Percentiles rank a stretch among this genome's conserved stretches.
phyloP scores from a whole-genome alignment of 2,797 vertebrate species.

The Dryobates pubescens region DNA sequence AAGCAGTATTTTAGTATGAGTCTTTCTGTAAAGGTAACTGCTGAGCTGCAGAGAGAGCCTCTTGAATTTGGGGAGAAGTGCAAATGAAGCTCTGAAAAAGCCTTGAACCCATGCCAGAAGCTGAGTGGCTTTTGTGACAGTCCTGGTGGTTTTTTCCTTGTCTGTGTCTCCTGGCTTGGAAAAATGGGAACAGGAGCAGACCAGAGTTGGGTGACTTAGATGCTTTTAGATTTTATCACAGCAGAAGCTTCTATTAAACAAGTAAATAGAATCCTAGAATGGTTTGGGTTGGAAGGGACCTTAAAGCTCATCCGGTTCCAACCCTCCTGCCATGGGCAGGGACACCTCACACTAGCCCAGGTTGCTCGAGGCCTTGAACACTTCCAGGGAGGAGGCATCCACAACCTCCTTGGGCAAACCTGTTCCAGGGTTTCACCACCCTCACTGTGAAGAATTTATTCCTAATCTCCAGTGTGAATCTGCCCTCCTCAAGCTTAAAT shows the following conservation, averaged over 20 bases:
- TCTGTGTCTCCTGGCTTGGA: not conserved
- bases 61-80: conserved; percentile 15
- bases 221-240: conserved; percentile 11
- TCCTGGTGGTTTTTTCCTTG: not conserved
- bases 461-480: too few relatives aligned
- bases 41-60: not conserved
- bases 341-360: too few relatives aligned
- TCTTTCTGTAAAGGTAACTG: conserved; percentile 21
- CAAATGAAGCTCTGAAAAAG: not conserved
- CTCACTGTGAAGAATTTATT: too few relatives aligned
- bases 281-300: too few relatives aligned
- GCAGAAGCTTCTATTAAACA: not conserved
- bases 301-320: too few relatives aligned
- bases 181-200: not conserved
- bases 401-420: too few relatives aligned
- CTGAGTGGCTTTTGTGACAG: not conserved
- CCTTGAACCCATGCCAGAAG: conserved; percentile 12
- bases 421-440: too few relatives aligned
- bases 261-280: not conserved
- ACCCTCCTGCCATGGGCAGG: too few relatives aligned
- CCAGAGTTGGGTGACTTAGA: not conserved
- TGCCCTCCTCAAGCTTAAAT: too few relatives aligned
- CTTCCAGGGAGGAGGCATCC: too few relatives aligned
- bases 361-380: too few relatives aligned
- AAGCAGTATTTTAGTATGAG: conserved; percentile 32